These are phyloP conservation scores for Julus scandinavius DNA, from an alignment of 2,888 invertebrate genomes.

Conservation along the genomic window DNA sequence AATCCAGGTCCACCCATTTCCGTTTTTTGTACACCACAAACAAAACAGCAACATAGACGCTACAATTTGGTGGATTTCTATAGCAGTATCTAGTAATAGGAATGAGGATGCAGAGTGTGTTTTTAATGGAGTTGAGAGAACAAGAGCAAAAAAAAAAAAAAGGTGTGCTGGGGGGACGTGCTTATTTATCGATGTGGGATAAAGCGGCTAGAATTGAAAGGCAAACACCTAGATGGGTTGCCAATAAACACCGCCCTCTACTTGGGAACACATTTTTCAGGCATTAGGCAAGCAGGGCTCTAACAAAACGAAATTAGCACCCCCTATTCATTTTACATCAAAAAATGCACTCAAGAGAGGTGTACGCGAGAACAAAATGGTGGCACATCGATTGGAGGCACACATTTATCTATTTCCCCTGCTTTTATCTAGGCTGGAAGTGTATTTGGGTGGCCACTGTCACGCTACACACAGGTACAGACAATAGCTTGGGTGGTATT, in stretches of 20 bases:
- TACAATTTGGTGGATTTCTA: slow-evolving; percentile 6
- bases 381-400: neutral
- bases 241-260: slow-evolving; percentile 27
- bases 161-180: slow-evolving; percentile 17
- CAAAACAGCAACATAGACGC: slow-evolving; percentile 1
- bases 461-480: neutral
- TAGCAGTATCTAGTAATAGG: neutral
- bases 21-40: neutral
- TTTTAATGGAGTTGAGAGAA: slow-evolving; percentile 1
- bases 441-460: neutral
- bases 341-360: slow-evolving; percentile 6
- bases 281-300: neutral
- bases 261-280: neutral
- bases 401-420: neutral
- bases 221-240: slow-evolving; percentile 33
- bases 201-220: slow-evolving; percentile 25
- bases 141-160: neutral
- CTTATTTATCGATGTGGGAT: slow-evolving; percentile 33
- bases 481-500: no score
- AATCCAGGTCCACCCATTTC: neutral
- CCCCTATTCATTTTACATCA: slow-evolving; percentile 1
- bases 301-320: slow-evolving; percentile 16
- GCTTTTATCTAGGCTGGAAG: neutral
- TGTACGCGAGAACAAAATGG: neutral
- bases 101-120: slow-evolving; percentile 27